Conservation (phyloP, 2,113 vertebrate genomes). For the Pedionomus torquatus region DNA sequence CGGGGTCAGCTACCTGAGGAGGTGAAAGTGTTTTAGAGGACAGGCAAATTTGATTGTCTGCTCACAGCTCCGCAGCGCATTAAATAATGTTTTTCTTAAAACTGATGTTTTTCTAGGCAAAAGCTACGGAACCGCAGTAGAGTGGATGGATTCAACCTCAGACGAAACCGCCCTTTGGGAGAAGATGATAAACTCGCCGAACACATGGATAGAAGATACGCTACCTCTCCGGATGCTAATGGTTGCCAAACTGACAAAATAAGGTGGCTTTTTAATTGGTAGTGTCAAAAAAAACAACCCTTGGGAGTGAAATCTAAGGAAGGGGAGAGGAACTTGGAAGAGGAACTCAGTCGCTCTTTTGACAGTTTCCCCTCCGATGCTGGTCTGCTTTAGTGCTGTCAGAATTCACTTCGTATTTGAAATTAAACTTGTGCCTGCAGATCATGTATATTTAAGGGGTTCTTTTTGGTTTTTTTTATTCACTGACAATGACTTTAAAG, state of each 20-base stretch:
- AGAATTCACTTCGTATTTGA: not conserved
- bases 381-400: not conserved
- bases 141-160: slow-evolving; percentile 93
- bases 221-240: slow-evolving; percentile 89
- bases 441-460: not conserved
- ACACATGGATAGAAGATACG: slow-evolving; percentile 88
- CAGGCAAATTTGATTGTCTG: not conserved
- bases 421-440: not conserved
- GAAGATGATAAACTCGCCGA: slow-evolving; percentile 84
- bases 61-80: not conserved
- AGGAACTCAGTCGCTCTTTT: not conserved
- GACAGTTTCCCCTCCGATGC: not conserved
- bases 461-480: not conserved
- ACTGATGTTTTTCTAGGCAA: slow-evolving; percentile 74
- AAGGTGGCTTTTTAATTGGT: slow-evolving; percentile 14
- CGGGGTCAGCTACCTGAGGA: not conserved
- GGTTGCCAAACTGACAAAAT: slow-evolving; percentile 84
- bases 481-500: not conserved
- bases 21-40: not conserved
- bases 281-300: not conserved
- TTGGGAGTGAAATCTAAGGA: not conserved
- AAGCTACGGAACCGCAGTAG: slow-evolving; percentile 86
- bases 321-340: not conserved
- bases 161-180: slow-evolving; percentile 87
- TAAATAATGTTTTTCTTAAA: not conserved